Evolutionary conservation across 2,888 invertebrate genomes (phyloP).

Genomic region (Euplagia quadripunctaria): DNA sequence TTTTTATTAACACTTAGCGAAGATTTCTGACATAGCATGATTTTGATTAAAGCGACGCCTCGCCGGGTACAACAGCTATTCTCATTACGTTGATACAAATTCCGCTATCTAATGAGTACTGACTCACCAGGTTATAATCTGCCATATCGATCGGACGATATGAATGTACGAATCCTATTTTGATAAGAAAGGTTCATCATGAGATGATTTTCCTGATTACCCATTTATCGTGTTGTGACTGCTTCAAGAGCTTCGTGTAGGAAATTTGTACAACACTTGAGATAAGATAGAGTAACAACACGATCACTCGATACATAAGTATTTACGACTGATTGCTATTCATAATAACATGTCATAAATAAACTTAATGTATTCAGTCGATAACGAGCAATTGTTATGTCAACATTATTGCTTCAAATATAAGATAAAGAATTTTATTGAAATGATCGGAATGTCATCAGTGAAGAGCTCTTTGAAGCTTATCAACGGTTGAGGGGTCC

Average conservation of each 20-base stretch:
- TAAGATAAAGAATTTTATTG: not conserved
- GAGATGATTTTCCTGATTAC: constrained; percentile 23
- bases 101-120: not conserved
- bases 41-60: not conserved
- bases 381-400: constrained; percentile 12
- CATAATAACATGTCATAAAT: constrained; percentile 28
- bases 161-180: not conserved
- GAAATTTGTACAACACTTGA: constrained; percentile 28
- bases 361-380: constrained; percentile 9
- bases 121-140: not conserved
- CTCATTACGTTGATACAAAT: not conserved
- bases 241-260: constrained; percentile 33
- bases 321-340: constrained; percentile 44
- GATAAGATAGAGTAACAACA: constrained; percentile 45
- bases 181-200: not conserved
- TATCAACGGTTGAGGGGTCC: no score
- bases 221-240: constrained; percentile 34
- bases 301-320: constrained; percentile 41
- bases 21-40: not conserved
- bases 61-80: not conserved
- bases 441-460: no score
- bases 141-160: not conserved
- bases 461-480: no score
- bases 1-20: not conserved
- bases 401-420: not conserved